Conservation (phyloP, 2,113 vertebrate genomes). For the Spilogale gracilis region DNA sequence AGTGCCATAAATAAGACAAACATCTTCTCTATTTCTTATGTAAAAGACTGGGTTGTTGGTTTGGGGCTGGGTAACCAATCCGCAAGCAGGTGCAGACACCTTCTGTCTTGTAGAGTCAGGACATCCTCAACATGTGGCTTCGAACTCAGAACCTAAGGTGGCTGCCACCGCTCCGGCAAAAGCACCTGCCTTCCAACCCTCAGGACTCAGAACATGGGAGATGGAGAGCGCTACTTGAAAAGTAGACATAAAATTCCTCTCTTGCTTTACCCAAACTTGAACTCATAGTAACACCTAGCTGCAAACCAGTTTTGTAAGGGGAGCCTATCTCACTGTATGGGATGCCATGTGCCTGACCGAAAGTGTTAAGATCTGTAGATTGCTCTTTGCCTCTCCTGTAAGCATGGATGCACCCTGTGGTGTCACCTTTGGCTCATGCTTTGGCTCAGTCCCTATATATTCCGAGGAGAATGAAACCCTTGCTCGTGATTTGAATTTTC, state of each 20-base stretch:
- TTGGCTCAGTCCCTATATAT: fast-evolving
- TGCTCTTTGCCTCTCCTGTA: no score
- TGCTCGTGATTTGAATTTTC: neutral
- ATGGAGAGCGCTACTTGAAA: neutral
- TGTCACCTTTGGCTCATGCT: neutral
- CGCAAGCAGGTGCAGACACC: no score
- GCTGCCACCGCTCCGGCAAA: no score
- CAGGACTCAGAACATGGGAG: neutral
- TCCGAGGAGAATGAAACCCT: neutral
- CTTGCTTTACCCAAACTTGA: neutral
- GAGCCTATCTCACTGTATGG: no score
- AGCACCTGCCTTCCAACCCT: neutral
- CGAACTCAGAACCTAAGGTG: neutral
- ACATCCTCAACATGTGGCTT: neutral
- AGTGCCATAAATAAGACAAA: neutral
- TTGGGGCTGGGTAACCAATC: neutral
- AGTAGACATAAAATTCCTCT: neutral
- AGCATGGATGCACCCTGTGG: fast-evolving
- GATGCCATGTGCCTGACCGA: fast-evolving
- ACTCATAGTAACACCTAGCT: neutral
- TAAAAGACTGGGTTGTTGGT: neutral
- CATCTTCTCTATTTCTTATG: neutral
- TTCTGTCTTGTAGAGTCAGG: neutral
- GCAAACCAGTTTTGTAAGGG: no score
- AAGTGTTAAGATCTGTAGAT: no score